Base-by-base conservation (phyloP, 2,888 invertebrate genomes). In the Machimus atricapillus region DNA sequence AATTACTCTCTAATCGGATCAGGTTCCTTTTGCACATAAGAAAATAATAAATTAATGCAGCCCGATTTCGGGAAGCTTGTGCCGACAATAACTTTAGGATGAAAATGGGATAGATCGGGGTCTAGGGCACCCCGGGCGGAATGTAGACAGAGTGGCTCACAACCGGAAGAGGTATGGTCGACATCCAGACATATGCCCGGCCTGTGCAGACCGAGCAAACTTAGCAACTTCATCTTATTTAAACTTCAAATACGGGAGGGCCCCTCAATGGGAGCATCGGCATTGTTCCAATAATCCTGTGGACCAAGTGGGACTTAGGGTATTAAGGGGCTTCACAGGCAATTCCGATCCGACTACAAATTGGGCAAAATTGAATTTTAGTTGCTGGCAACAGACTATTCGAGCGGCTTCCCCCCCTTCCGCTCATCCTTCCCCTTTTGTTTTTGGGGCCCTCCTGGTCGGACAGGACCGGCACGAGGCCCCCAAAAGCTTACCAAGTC, bases 211-310 rank as follows among this genome's bases (percentile, higher is more conserved):
- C n/a, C 14, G 34, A 76, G 14, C 78, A 79, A 66, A 79, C 52
- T 52, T 27, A 27, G n/a, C 31, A 79, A 52, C 52, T 52, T 23
- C 79, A 79, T 52, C 79, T 79, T 46, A 79, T 79, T 46, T 79
- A 79, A 79, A 79, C 52, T 79, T 52, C 79, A 79, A 79, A 79
- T 79, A 46, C 14, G n/a, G 52, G 19, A 79, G 7, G 27, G 7
- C 52, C 16, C 79, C 52, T 79, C 52, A 52, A 14, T 79, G 79
- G 52, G 66, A 79, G 52, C 52, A 27, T 79, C 52, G 79, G 52
- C 79, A 79, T 79, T 79, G 79, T 79, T 79, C 79, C 79, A 79
- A 79, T 79, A 79, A 79, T 79, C 23, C 79, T 52, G 14, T 79
- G 52, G 79, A 52, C 79, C 46, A 40, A 79, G 78, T 79, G 52